Evolutionary conservation across 2,113 vertebrate species (phyloP).

Genomic region (Paraplagusia blochii): DNA sequence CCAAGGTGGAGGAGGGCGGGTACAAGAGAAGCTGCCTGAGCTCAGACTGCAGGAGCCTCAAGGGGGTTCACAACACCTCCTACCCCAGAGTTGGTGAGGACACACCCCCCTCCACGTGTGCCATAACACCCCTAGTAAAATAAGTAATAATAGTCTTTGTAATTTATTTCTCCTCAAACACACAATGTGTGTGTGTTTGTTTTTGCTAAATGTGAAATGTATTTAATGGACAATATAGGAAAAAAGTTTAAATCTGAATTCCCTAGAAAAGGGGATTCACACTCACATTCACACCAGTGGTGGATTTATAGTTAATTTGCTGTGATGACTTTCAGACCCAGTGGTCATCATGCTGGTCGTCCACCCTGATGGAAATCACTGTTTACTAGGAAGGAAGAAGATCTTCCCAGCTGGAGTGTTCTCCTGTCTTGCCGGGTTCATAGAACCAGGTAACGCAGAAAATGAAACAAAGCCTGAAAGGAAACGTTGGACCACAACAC

Average conservation of each 20-base stretch:
- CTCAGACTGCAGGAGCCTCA: conserved; percentile 80
- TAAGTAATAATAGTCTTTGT: too few relatives aligned
- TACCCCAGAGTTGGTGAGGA: conserved; percentile 90
- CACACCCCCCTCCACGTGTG: background rate
- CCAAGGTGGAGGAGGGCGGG: conserved; percentile 82
- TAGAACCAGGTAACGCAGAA: conserved; percentile 84
- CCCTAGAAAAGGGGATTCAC: too few relatives aligned
- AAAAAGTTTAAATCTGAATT: too few relatives aligned
- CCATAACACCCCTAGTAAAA: too few relatives aligned
- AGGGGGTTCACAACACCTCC: conserved; percentile 89
- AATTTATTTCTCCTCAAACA: too few relatives aligned
- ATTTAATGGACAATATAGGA: too few relatives aligned
- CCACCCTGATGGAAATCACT: conserved; percentile 90
- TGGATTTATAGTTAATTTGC: background rate
- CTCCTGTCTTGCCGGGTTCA: conserved; percentile 92
- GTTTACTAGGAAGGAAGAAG: conserved; percentile 91
- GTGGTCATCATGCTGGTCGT: conserved; percentile 97
- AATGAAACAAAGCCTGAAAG: too few relatives aligned
- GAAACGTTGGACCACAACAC: background rate
- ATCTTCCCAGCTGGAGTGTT: conserved; percentile 86
- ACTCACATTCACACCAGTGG: too few relatives aligned
- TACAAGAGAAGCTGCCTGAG: conserved; percentile 90
- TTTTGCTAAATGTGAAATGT: too few relatives aligned
- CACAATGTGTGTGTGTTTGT: too few relatives aligned
- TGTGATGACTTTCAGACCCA: conserved; percentile 80